These are phyloP conservation scores for Nipponacmea schrenckii DNA, from an alignment of 2,888 invertebrate species.

Conservation along the genomic window DNA sequence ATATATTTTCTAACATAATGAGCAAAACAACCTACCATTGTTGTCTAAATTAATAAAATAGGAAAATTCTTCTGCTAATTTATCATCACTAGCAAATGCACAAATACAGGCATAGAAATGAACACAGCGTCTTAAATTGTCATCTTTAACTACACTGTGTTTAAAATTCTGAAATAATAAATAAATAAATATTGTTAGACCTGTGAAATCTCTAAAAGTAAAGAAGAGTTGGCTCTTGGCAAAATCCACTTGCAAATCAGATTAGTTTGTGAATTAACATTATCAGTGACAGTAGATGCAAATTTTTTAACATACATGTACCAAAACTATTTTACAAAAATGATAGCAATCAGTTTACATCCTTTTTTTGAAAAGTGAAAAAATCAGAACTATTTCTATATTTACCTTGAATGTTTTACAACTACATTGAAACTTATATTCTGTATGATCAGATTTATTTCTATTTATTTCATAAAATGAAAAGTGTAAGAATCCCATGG, in stretches of 20 bases:
- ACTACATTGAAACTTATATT: conserved; percentile 73
- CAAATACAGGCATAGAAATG: conserved; percentile 80
- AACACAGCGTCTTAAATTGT: conserved; percentile 70
- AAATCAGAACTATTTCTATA: too few species aligned
- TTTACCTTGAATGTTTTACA: conserved; percentile 72
- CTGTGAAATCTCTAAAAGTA: conserved; percentile 5
- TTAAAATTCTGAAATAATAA: conserved; percentile 32
- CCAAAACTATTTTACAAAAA: too few species aligned
- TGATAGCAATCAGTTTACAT: too few species aligned
- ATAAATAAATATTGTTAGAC: conserved; percentile 6
- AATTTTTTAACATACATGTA: too few species aligned
- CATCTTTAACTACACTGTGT: conserved; percentile 43
- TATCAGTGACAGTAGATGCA: too few species aligned
- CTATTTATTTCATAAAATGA: conserved; percentile 70
- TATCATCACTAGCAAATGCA: conserved; percentile 77
- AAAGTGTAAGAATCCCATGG: conserved; percentile 79
- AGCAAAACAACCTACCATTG: conserved; percentile 24
- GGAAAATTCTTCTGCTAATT: conserved; percentile 75
- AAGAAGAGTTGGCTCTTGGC: neutral
- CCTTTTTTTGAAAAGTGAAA: too few species aligned
- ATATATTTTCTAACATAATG: too few species aligned
- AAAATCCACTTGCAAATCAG: too few species aligned
- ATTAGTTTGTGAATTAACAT: too few species aligned
- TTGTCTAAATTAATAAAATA: conserved; percentile 72
- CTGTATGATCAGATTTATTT: conserved; percentile 57